Conservation (phyloP, 1,140 invertebrate genomes). For the Sarcophaga bullata region DNA sequence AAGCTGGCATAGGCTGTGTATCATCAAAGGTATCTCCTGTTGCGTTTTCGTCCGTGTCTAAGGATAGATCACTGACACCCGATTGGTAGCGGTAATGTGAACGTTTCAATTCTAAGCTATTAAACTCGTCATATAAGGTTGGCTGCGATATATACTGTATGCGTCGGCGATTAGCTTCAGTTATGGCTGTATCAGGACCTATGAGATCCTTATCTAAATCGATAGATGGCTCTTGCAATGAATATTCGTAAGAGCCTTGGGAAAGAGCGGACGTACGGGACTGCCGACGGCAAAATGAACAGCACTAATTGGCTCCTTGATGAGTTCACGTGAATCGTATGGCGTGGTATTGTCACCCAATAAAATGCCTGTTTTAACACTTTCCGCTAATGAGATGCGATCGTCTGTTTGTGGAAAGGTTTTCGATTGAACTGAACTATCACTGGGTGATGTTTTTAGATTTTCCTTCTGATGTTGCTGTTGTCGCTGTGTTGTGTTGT, state of each 20-base stretch:
- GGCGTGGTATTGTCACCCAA: conserved; percentile 36
- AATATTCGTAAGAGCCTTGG: conserved; percentile 16
- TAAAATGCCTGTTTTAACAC: conserved; percentile 48
- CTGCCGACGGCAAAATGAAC: conserved; percentile 62
- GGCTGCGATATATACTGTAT: conserved; percentile 53
- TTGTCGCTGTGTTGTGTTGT: neutral
- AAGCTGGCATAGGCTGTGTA: conserved; percentile 65
- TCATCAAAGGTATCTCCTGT: conserved; percentile 26
- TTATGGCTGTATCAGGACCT: conserved; percentile 43
- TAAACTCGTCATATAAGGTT: conserved; percentile 53
- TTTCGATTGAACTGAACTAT: conserved; percentile 43
- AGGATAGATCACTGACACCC: conserved; percentile 54
- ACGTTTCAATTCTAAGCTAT: conserved; percentile 54
- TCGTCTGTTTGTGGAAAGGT: conserved; percentile 46
- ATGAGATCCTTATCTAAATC: conserved; percentile 26
- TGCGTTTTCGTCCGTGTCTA: conserved; percentile 50
- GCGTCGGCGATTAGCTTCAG: conserved; percentile 56
- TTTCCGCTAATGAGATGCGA: conserved; percentile 57
- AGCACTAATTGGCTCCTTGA: conserved; percentile 36
- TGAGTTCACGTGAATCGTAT: conserved; percentile 8
- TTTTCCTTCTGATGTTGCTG: conserved; percentile 2
- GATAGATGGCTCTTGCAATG: conserved; percentile 41
- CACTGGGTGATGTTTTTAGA: conserved; percentile 9
- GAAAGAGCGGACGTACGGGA: conserved; percentile 50
- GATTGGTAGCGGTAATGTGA: conserved; percentile 55